Percentiles rank a stretch among this genome's conserved stretches.
phyloP scores from a whole-genome alignment of 2,113 vertebrate genomes.

The Macaca fascicularis region DNA sequence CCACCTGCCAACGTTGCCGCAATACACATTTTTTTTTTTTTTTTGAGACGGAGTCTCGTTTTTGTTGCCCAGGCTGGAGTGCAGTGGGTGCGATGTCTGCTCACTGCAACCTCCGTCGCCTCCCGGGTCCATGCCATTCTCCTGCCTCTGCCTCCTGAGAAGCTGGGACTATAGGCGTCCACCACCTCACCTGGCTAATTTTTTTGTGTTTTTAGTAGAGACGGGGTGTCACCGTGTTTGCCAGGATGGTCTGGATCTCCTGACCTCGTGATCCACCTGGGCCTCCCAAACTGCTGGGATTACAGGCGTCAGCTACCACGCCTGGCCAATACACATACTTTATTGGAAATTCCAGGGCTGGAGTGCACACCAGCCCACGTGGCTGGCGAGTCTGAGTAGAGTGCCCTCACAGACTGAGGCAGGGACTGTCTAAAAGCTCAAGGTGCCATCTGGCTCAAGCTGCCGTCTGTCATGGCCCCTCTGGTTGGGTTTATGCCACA shows the following conservation, averaged over 20 bases:
- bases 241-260: no score
- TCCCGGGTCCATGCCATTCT: no score
- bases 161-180: no score
- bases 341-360: not conserved
- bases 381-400: fast-evolving
- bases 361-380: not conserved
- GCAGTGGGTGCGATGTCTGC: fast-evolving
- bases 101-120: no score
- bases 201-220: no score
- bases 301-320: fast-evolving
- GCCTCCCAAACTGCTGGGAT: no score
- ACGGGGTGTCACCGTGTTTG: no score
- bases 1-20: fast-evolving
- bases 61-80: no score
- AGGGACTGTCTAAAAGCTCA: not conserved
- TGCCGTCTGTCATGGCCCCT: not conserved
- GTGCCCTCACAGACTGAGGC: not conserved
- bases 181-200: no score
- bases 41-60: no score
- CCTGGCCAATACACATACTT: fast-evolving
- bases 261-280: fast-evolving
- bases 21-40: fast-evolving
- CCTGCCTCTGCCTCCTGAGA: no score
- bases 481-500: not conserved
- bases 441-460: not conserved